Percentiles rank a stretch among this genome's conserved stretches.
These are phyloP conservation scores for Altica lythri DNA, from an alignment of 2,888 invertebrate species.

Conservation along the genomic window DNA sequence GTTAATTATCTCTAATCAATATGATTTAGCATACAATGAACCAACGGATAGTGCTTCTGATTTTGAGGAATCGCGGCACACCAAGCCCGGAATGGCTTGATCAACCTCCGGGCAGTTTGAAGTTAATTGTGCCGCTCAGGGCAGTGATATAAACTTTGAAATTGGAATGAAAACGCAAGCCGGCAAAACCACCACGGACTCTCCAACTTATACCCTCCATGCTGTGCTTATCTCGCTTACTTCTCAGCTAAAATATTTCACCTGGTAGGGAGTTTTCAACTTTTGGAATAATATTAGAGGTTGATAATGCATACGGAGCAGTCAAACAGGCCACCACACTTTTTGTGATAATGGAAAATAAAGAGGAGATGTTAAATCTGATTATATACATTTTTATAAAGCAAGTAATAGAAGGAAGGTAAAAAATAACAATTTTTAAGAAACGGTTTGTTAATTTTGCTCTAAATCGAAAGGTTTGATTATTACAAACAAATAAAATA, in stretches of 20 bases:
- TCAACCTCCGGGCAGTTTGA: constrained; percentile 21
- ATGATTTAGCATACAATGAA: too few relatives aligned
- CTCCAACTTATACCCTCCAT: constrained; percentile 12
- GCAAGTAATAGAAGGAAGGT: too few relatives aligned
- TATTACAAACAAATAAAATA: too few relatives aligned
- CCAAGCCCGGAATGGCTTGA: not conserved
- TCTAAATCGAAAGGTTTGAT: too few relatives aligned
- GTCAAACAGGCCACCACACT: not conserved
- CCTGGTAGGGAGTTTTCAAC: constrained; percentile 23
- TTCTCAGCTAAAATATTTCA: constrained; percentile 27
- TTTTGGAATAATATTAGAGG: constrained; percentile 21
- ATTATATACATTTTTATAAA: too few relatives aligned
- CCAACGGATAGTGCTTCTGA: too few relatives aligned
- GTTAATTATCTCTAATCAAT: too few relatives aligned
- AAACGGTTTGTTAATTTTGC: too few relatives aligned
- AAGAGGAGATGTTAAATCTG: too few relatives aligned
- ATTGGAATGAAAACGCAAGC: constrained; percentile 9
- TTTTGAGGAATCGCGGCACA: too few relatives aligned
- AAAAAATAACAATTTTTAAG: too few relatives aligned
- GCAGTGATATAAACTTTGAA: constrained; percentile 30
- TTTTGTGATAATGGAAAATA: constrained; percentile 1
- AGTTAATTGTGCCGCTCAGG: constrained; percentile 32
- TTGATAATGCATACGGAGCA: constrained; percentile 18
- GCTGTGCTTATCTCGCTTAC: constrained; percentile 25
- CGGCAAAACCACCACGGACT: not conserved